These are phyloP conservation scores for Donacobius atricapilla DNA, from an alignment of 2,113 vertebrate genomes.

Conservation along the genomic window DNA sequence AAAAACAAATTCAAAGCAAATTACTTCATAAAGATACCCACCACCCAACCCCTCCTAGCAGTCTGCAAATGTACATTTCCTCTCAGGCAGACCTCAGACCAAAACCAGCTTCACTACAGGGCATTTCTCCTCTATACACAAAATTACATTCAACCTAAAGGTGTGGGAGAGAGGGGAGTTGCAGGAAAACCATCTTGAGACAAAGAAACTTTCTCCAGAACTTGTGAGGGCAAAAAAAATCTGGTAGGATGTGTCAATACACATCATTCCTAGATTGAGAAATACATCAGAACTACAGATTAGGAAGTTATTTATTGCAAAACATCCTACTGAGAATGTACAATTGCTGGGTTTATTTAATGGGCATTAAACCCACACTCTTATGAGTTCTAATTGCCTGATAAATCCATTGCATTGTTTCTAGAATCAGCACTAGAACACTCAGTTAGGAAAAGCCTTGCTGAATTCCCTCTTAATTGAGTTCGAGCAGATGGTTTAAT, in stretches of 20 bases:
- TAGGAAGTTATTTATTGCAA: conserved; percentile 28
- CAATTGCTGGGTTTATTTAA: conserved; percentile 34
- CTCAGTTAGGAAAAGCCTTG: conserved; percentile 5
- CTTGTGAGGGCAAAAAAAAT: accelerated
- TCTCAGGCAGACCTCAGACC: neutral
- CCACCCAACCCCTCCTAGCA: neutral
- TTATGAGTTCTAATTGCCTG: conserved; percentile 47
- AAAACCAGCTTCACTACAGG: neutral
- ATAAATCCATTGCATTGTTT: conserved; percentile 52
- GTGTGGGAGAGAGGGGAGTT: neutral
- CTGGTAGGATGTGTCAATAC: neutral
- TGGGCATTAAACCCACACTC: conserved; percentile 18
- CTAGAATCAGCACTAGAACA: conserved; percentile 31
- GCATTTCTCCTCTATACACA: neutral
- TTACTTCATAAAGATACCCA: neutral
- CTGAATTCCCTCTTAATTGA: conserved; percentile 35
- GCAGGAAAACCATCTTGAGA: neutral
- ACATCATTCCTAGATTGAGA: neutral
- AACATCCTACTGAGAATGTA: neutral
- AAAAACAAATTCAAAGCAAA: neutral
- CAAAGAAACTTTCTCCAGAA: neutral
- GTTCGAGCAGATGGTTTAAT: conserved; percentile 56
- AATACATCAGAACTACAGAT: conserved; percentile 22
- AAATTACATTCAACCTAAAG: neutral
- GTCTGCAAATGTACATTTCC: neutral